Conservation (phyloP, 2,797 vertebrate species). For the Xiphorhynchus erythropygius region DNA sequence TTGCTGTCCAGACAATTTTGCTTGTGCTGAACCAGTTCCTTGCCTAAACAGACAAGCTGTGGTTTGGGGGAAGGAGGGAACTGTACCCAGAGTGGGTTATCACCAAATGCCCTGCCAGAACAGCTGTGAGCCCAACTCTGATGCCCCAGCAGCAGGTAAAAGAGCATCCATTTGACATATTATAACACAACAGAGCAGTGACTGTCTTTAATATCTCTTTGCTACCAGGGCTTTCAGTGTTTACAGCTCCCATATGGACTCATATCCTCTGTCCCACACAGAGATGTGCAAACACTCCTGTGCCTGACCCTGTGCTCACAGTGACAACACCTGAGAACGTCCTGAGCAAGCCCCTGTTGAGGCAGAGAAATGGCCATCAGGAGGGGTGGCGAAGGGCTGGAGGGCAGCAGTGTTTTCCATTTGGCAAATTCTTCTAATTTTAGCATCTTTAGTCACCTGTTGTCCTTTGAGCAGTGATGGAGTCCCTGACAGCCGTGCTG, state of each 20-base stretch:
- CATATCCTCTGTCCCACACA: background rate
- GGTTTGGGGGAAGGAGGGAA: background rate
- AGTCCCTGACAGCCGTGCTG: conserved; percentile 16
- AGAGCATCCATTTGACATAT: background rate
- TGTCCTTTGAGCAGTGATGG: background rate
- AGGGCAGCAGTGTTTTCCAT: background rate
- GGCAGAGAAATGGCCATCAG: background rate
- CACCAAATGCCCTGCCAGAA: background rate
- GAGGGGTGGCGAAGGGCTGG: background rate
- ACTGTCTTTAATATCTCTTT: background rate
- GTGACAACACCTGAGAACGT: background rate
- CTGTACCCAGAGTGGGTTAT: background rate
- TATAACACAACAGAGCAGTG: background rate
- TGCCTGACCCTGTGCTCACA: background rate
- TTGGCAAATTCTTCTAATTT: background rate
- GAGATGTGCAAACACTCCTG: background rate
- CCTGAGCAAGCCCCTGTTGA: background rate
- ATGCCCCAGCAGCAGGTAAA: background rate
- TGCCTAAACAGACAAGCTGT: background rate
- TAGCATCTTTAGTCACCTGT: background rate
- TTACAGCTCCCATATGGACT: background rate
- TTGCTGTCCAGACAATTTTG: background rate
- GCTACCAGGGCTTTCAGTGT: background rate
- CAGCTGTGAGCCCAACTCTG: background rate
- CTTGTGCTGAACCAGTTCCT: background rate